Base-by-base conservation (phyloP, 2,113 vertebrate species). In the Anser brachyrhynchus region DNA sequence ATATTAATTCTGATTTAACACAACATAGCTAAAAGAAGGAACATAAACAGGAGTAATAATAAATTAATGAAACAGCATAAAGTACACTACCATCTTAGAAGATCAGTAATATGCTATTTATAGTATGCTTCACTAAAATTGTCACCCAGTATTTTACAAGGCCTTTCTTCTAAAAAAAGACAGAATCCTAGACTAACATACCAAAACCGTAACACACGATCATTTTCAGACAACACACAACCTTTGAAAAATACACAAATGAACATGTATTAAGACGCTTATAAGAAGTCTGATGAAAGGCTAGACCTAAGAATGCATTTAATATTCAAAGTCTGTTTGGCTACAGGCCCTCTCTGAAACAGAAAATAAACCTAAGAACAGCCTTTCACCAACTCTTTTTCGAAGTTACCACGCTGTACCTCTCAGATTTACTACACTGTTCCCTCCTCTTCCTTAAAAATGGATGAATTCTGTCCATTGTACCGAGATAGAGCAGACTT, bases 1-100 rank as follows among this genome's bases (percentile, higher is more conserved):
- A 29, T 35, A 67, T 74, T 88, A 78, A 78, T 59, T 88, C 26
- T 74, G 51, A 54, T 58, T 71, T 67, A 94, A 16, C 29, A 65
- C 0, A 2, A 73, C 29, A 59, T 3, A 90, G 49, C 33, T 57
- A 71, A 93, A 71, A 19, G 14, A 1, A 84, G 22, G 6, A 41
- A 73, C 3, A 6, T 37, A 61, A 92, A 81, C 18, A 82, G 9
- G 8, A 76, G 6, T 55, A 64, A 84, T 14, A 72, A 74, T 14
- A 72, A 74, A 74, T 12, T 61, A 82, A 90, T 66, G 22, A 49
- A 85, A 71, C 29, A 81, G 11, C 67, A 41, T 37, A 23, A 84
- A 74, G 4, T 52, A 78, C 23, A 71, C 5, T 66, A 67, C 78
- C 75, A 75, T 8, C 7, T 25, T 26, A 79, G 37, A 71, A 79